Evolutionary conservation across 2,888 invertebrate genomes (phyloP), one percentile per base, ranked within the genome.

Genomic region (Eilema griseolum): DNA sequence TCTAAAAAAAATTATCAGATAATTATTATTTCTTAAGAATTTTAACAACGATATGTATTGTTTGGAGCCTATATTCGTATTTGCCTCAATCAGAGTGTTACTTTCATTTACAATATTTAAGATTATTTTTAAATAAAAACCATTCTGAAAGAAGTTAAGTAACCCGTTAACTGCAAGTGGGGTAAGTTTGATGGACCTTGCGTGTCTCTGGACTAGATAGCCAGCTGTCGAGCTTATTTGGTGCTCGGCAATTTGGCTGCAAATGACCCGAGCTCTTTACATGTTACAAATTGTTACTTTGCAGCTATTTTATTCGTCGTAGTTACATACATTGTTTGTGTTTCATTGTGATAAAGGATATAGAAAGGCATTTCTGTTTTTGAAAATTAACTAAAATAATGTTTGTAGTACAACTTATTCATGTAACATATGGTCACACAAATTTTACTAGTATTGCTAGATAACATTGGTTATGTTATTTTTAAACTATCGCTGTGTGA

Each of bases 101-200:
- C 31, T 33, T 7, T 33, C 31, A 33, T 4, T 0, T 11, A 12
- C 11, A 46, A 63, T 11, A n/a, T 7, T 20, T 52, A 64, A 26
- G 46, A 28, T 64, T 64, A 11, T 11, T 64, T 64, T 64, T n/a
- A 4, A 46, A 52, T 46, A 16, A 14, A 0, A 7, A 0, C 20
- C 0, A 0, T 14, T 4, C n/a, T 37, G n/a, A 52, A 72, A 80
- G 70, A 74, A 77, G 73, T 76, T 33, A 33, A 33, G 31, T 33
- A 33, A 33, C 31, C 31, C 78, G 78, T 83, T 83, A 80, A 82
- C 77, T 79, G 76, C 78, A 81, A 82, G 73, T 76, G 76, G 87
- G 76, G 73, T 78, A 87, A 87, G 78, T 87, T 86, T 85, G 84
- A 86, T 87, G 82, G 81, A 81, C 69, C 71, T 86, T 67, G 83